Base-by-base conservation (phyloP, 2,797 vertebrate species). In the Fundulus diaphanus region DNA sequence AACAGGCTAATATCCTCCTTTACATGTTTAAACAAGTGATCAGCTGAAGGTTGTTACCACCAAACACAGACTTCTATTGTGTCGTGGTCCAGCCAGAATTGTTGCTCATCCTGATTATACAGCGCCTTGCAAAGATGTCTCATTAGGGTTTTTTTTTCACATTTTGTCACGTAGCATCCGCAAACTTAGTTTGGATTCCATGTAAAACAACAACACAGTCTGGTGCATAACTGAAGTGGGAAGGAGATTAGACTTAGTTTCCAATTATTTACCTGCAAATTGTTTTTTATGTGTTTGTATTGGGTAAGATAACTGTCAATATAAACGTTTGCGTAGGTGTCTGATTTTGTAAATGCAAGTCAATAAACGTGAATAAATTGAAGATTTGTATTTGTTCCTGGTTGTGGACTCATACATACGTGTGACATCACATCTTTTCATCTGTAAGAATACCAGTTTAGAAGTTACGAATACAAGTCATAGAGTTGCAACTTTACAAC, bases 1-100 rank as follows among this genome's bases (percentile, higher is more conserved):
- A n/a, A 13, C 63, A 66, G 22, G 56, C 61, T 79, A 65, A 27
- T 51, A 16, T 31, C 40, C 42, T 59, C 12, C 9, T 70, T 24
- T 35, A 48, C 54, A 44, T 74, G 72, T 81, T 73, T 33, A 51
- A 80, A 67, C 57, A 66, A 24, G 24, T 1, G 48, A 27, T 20
- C 44, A 4, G 8, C 61, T 35, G 33, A 54, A 46, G 18, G 49
- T 24, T 37, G 31, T 11, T 72, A 9, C 29, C 0, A 42, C 37
- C 40, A 66, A 63, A 24, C 31, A 40, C 24, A 37, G 63, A 66
- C 63, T 66, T 27, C 35, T 13, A n/a, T 40, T 66, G 63, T 66
- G 27, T 66, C 15, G 9, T 22, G 35, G 12, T 66, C n/a, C 63
- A 7, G 51, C 1, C 20, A 24, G 33, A 6, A 33, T 2, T 59